Evolutionary conservation across 2,113 vertebrate species (phyloP), one percentile per base, ranked within the genome.

Genomic region (Lepus europaeus): DNA sequence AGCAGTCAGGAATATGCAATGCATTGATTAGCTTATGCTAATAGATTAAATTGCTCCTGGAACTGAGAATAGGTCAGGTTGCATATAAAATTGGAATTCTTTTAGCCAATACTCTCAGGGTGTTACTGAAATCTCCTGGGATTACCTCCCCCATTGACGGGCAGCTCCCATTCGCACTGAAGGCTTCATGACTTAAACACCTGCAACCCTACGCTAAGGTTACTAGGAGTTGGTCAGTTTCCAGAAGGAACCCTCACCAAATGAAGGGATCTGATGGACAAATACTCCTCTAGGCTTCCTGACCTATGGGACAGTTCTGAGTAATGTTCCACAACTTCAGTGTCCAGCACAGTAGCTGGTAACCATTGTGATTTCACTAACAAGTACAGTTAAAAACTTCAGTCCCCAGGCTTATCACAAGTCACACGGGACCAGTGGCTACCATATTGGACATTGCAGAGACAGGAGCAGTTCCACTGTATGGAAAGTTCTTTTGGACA

Each of bases 281-380:
- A 81, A 59, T 74, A 59, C 31, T 59, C 12, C n/a, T 72, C 17
- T 74, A 59, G 53, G 14, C 89, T 89, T 79, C 61, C 49, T 13
- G 33, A 63, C 11, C 49, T 29, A 8, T 49, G 56, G n/a, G 31
- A 61, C 16, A n/a, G 29, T 85, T 80, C 73, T 64, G 39, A 72
- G 63, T 70, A 81, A 64, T 25, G n/a, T 82, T 86, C 61, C 76
- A 45, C 1, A 39, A 49, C 19, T 39, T 2, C 3, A 17, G 13
- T 73, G 49, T 86, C 87, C 33, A 80, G 45, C 11, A 39, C 23
- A 59, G 74, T 77, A 70, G 78, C 31, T 68, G 84, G 17, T 80
- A 36, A 13, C 23, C 91, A 19, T 36, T 95, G 68, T 39, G 36
- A 73, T 82, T 76, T 68, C 91, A n/a, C 78, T 31, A 81, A 81